phyloP scores from a whole-genome alignment of 1,140 invertebrate genomes.

The Drosophila simulans region DNA sequence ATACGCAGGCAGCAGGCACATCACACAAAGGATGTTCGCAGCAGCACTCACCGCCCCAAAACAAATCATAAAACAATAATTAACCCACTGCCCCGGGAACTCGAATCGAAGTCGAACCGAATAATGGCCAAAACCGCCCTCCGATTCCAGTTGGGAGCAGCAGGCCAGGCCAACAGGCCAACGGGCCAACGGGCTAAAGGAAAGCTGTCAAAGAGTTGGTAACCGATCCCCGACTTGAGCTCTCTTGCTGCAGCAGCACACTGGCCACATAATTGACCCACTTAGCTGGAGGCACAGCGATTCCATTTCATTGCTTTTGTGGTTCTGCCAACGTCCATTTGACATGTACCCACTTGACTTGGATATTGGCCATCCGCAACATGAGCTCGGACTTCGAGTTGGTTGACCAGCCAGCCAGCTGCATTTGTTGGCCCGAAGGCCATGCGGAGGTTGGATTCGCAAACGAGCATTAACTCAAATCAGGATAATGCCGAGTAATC shows the following conservation, averaged over 20 bases:
- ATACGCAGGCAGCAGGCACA: conserved; percentile 5
- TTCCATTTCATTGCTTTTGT: conserved; percentile 3
- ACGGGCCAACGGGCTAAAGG: not conserved
- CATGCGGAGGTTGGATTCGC: conserved; percentile 1
- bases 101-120: conserved; percentile 10
- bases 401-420: not conserved
- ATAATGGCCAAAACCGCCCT: conserved; percentile 18
- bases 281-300: conserved; percentile 24
- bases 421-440: conserved; percentile 13
- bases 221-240: conserved; percentile 7
- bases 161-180: conserved; percentile 4
- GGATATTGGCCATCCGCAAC: conserved; percentile 10
- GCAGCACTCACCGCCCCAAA: conserved; percentile 7
- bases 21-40: conserved; percentile 22
- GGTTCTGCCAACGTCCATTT: conserved; percentile 8
- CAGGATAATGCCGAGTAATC: conserved; percentile 17
- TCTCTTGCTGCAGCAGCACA: not conserved
- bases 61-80: conserved; percentile 48
- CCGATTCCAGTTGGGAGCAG: conserved; percentile 15
- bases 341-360: conserved; percentile 26
- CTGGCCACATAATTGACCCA: conserved; percentile 40
- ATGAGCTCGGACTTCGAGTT: conserved; percentile 1
- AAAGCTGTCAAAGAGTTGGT: conserved; percentile 13
- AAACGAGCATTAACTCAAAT: conserved; percentile 13
- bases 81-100: conserved; percentile 24